phyloP scores from a whole-genome alignment of 2,888 invertebrate species.

The Lamproptera curius region DNA sequence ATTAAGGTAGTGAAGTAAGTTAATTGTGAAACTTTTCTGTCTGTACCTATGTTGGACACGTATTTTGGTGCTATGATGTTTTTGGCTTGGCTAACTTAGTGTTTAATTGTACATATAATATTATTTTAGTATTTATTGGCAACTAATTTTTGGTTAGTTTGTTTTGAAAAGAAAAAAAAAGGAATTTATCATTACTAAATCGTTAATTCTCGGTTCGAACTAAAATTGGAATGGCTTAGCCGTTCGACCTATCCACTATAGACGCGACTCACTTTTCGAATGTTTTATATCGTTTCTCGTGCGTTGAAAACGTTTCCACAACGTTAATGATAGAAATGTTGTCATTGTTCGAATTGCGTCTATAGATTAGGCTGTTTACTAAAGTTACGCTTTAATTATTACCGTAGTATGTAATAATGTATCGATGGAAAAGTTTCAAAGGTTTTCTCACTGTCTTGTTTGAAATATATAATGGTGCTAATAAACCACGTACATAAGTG shows the following conservation, averaged over 20 bases:
- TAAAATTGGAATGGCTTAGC: constrained; percentile 48
- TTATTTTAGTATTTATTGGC: constrained; percentile 64
- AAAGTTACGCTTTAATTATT: constrained; percentile 62
- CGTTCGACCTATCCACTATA: constrained; percentile 37
- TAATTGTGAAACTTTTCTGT: constrained; percentile 68
- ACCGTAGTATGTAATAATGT: constrained; percentile 58
- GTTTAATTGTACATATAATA: constrained; percentile 63
- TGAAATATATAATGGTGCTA: constrained; percentile 57
- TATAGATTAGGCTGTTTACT: constrained; percentile 31
- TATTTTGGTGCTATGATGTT: constrained; percentile 73
- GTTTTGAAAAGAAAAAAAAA: constrained; percentile 23
- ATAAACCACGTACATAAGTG: constrained; percentile 24
- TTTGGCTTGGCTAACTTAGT: constrained; percentile 75
- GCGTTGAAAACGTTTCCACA: too few relatives aligned
- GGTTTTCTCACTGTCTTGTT: constrained; percentile 59
- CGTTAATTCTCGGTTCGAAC: constrained; percentile 23
- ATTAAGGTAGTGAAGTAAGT: constrained; percentile 27
- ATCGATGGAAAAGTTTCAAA: constrained; percentile 72
- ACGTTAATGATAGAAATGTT: too few relatives aligned
- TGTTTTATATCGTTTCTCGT: constrained; percentile 2
- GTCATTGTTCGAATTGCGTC: constrained; percentile 24
- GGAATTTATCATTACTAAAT: constrained; percentile 11
- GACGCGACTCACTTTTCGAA: constrained; percentile 14
- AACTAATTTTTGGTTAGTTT: constrained; percentile 48
- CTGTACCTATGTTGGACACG: constrained; percentile 56